Evolutionary conservation across 2,888 invertebrate genomes (phyloP).

Genomic region (Noctua fimbriata): DNA sequence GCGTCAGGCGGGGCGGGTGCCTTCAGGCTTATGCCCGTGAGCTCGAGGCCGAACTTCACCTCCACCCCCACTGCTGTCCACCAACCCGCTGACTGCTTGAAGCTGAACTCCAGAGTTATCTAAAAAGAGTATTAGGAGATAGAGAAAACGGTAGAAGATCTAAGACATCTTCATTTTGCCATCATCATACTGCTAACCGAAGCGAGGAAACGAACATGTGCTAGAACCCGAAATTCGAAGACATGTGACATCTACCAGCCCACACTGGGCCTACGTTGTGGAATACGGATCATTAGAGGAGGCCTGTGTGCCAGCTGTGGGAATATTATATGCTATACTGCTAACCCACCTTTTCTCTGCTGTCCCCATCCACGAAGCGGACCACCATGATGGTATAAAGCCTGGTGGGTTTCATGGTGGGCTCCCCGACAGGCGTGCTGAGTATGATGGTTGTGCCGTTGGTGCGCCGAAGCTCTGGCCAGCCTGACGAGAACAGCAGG

Average conservation of each 20-base stretch:
- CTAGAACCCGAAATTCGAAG: neutral
- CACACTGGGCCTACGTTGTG: neutral
- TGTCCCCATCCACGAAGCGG: constrained; percentile 83
- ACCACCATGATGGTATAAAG: constrained; percentile 87
- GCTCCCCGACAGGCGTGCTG: constrained; percentile 82
- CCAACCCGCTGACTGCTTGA: constrained; percentile 87
- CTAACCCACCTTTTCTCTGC: constrained; percentile 79
- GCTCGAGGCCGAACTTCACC: constrained; percentile 86
- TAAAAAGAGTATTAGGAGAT: constrained; percentile 61
- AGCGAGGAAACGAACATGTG: neutral
- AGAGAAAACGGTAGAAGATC: neutral
- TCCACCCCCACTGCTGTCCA: constrained; percentile 91
- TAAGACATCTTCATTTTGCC: neutral
- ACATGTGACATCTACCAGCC: neutral
- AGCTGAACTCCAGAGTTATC: constrained; percentile 90
- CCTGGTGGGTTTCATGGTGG: constrained; percentile 83
- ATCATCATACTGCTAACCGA: neutral
- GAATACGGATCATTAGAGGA: neutral
- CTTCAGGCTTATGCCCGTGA: constrained; percentile 80
- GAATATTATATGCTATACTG: neutral
- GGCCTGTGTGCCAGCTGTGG: neutral
- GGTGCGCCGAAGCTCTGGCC: constrained; percentile 86
- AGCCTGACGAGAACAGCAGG: constrained; percentile 88
- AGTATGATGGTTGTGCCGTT: constrained; percentile 78
- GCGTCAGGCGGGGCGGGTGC: constrained; percentile 84